Evolutionary conservation across 1,140 invertebrate genomes (phyloP).

Genomic region (Tetramorium simillimum): DNA sequence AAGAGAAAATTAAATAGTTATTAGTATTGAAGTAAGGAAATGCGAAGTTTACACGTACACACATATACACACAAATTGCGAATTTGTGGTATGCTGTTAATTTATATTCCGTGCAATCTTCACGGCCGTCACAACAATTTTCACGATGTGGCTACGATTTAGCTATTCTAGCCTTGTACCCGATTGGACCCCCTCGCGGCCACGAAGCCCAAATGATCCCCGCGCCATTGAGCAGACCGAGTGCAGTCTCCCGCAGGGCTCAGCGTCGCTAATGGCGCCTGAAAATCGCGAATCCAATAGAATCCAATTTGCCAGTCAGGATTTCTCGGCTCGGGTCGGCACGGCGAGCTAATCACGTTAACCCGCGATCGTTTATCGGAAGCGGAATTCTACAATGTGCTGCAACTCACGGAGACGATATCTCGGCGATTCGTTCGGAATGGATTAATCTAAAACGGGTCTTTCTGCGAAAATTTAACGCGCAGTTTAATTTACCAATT

Average conservation of each 20-base stretch:
- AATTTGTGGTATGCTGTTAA: neutral
- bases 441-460: neutral
- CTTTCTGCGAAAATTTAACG: neutral
- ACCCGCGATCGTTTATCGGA: neutral
- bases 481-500: neutral
- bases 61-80: too few relatives aligned
- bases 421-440: neutral
- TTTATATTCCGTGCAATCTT: conserved; percentile 63
- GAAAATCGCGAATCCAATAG: conserved; percentile 27
- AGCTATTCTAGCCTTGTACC: conserved; percentile 72
- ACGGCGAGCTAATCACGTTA: neutral
- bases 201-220: conserved; percentile 60
- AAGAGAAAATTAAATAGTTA: neutral
- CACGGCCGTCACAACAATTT: conserved; percentile 62
- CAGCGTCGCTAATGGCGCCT: conserved; percentile 3
- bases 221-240: conserved; percentile 16
- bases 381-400: neutral
- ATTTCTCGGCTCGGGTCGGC: neutral
- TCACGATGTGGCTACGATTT: conserved; percentile 64
- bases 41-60: neutral
- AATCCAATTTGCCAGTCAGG: conserved; percentile 21
- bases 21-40: neutral
- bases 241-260: neutral
- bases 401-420: neutral
- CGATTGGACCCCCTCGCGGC: conserved; percentile 62